phyloP scores from a whole-genome alignment of 2,797 vertebrate genomes.

The Crypturellus tataupa region DNA sequence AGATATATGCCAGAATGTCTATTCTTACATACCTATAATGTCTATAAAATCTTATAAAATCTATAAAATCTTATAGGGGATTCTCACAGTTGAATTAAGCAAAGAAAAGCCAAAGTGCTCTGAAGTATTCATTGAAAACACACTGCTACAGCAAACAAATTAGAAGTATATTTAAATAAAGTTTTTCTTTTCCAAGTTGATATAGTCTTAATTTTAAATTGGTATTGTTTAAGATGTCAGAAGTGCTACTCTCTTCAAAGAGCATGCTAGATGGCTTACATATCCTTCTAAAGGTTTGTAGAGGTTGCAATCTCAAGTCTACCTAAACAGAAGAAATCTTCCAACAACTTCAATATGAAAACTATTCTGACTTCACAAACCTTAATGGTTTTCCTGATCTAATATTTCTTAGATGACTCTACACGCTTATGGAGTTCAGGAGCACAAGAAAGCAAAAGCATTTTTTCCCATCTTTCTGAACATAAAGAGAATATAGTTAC shows the following conservation, averaged over 20 bases:
- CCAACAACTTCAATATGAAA: neutral
- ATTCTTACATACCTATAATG: too few species aligned
- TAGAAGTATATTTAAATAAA: neutral
- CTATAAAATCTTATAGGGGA: too few species aligned
- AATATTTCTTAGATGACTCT: accelerated
- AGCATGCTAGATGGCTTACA: neutral
- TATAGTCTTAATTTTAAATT: neutral
- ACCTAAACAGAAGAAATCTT: neutral
- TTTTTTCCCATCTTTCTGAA: neutral
- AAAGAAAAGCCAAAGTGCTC: neutral
- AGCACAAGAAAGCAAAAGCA: neutral
- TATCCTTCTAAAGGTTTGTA: neutral
- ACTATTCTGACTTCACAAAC: neutral
- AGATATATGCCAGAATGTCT: neutral
- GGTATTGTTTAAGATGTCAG: neutral
- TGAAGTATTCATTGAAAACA: neutral
- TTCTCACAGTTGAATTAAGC: neutral
- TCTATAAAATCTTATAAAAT: too few species aligned
- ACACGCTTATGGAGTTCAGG: neutral
- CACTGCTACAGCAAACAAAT: neutral
- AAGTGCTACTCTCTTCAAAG: neutral
- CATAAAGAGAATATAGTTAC: neutral
- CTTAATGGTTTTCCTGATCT: neutral
- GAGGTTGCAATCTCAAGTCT: neutral
- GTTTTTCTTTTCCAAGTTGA: neutral